Percentiles rank a stretch among this genome's conserved stretches.
These are phyloP conservation scores for Enhydra lutris DNA, from an alignment of 2,113 vertebrate species.

Conservation along the genomic window DNA sequence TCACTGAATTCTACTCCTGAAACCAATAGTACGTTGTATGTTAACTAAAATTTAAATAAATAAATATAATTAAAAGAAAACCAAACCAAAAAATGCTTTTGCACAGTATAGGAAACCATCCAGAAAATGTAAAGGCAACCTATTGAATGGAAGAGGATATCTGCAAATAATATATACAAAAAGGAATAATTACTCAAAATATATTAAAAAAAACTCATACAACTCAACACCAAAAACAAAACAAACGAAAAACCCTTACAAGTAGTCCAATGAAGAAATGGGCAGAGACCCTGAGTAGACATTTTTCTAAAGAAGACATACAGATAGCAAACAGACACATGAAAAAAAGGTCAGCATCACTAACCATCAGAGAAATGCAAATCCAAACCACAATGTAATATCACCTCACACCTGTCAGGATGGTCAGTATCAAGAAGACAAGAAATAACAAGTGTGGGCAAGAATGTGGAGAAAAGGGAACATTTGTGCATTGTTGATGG, in stretches of 20 bases:
- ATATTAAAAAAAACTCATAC: neutral
- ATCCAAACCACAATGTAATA: neutral
- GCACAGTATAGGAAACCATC: neutral
- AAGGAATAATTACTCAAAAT: neutral
- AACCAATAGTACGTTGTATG: neutral
- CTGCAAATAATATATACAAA: neutral
- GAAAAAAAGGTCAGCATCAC: neutral
- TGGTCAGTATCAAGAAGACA: neutral
- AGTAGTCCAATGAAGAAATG: neutral
- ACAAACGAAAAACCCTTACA: neutral
- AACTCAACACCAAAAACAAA: neutral
- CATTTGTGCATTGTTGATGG: neutral
- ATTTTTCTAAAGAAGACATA: neutral
- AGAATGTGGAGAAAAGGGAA: neutral
- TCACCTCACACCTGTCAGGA: neutral
- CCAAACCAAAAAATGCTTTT: neutral
- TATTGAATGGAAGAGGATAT: neutral
- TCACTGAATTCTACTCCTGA: neutral
- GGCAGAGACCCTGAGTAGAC: neutral
- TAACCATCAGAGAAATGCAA: neutral
- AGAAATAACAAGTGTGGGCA: neutral
- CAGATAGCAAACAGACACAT: neutral
- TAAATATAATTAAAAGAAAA: neutral
- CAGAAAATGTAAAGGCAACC: neutral
- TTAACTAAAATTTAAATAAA: neutral